Percentiles rank a stretch among this genome's conserved stretches.
phyloP scores from a whole-genome alignment of 1,140 invertebrate species.

The Trichonephila clavipes region DNA sequence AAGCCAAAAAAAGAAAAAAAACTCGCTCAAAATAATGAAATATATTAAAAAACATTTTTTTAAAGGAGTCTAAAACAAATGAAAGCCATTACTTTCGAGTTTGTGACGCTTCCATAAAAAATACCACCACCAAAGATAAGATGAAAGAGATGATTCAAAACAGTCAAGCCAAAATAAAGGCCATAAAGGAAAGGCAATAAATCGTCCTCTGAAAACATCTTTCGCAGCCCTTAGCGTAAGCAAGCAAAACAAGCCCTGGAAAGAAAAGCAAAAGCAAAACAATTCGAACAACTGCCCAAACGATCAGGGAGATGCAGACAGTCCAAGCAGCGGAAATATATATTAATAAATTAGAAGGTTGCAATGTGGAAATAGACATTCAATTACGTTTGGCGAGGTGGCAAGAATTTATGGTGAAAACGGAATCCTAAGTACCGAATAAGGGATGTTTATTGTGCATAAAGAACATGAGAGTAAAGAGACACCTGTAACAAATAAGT shows the following conservation, averaged over 20 bases:
- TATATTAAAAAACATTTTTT: not conserved
- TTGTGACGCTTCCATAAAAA: not conserved
- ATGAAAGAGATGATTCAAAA: not conserved
- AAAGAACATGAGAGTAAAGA: not conserved
- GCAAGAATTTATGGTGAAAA: not conserved
- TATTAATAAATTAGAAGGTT: constrained; percentile 9
- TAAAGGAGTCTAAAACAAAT: not conserved
- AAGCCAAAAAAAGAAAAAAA: not conserved
- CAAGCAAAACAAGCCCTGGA: not conserved
- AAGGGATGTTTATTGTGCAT: not conserved
- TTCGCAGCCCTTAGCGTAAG: not conserved
- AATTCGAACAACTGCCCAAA: not conserved
- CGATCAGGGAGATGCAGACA: not conserved
- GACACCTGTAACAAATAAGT: too few species aligned
- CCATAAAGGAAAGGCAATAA: not conserved
- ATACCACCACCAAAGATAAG: not conserved
- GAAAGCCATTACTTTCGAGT: not conserved
- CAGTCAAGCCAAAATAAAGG: not conserved
- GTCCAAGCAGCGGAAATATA: not conserved
- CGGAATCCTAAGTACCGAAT: not conserved
- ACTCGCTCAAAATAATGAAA: not conserved
- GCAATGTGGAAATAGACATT: not conserved
- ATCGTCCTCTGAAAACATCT: not conserved
- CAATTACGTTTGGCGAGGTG: not conserved
- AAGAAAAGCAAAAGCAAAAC: not conserved